Percentiles rank a stretch among this genome's conserved stretches.
phyloP scores from a whole-genome alignment of 2,113 vertebrate genomes.

The Protobothrops flavoviridis region DNA sequence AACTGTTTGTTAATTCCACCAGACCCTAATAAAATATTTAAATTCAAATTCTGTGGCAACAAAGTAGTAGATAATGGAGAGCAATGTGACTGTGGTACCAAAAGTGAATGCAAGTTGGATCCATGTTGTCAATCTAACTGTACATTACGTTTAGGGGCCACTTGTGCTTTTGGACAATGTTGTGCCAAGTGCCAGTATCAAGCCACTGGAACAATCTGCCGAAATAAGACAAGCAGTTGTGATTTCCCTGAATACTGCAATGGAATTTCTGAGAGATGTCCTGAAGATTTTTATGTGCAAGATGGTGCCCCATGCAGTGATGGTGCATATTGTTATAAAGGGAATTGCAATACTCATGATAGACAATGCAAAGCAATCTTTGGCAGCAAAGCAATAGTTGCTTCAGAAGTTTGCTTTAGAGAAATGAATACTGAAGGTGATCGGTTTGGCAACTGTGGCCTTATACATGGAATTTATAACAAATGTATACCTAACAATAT shows the following conservation, averaged over 20 bases:
- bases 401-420: constrained; percentile 20
- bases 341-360: constrained; percentile 68
- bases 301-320: constrained; percentile 65
- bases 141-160: constrained; percentile 1
- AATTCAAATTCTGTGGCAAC: constrained; percentile 31
- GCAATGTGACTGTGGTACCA: constrained; percentile 40
- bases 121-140: constrained; percentile 32
- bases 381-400: constrained; percentile 21
- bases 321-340: constrained; percentile 68
- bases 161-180: constrained; percentile 34
- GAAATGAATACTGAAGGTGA: constrained; percentile 30
- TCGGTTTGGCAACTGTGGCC: constrained; percentile 44
- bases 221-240: constrained; percentile 59
- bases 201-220: constrained; percentile 63
- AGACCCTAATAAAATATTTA: neutral
- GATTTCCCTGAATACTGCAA: constrained; percentile 73
- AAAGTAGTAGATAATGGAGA: constrained; percentile 28
- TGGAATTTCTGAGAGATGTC: constrained; percentile 63
- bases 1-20: constrained; percentile 15
- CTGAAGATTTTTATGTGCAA: constrained; percentile 67
- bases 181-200: constrained; percentile 57
- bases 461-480: neutral
- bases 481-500: constrained; percentile 16
- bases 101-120: neutral
- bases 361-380: constrained; percentile 71